Evolutionary conservation across 2,797 vertebrate species (phyloP).

Genomic region (Trematomus bernacchii): DNA sequence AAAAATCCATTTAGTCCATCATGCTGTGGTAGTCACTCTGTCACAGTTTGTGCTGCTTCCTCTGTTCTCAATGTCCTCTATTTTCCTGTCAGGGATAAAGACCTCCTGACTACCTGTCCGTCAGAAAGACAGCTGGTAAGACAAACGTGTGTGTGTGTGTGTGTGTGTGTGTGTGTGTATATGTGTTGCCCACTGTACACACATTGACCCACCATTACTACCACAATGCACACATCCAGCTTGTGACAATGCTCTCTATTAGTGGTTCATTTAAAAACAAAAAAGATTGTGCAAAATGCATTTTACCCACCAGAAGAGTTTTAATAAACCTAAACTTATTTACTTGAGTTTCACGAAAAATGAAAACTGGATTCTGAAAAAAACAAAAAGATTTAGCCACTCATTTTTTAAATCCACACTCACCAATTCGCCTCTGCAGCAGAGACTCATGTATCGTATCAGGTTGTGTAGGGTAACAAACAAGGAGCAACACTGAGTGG

Average conservation of each 20-base stretch:
- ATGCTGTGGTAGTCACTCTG: conserved; percentile 25
- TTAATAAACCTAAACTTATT: neutral
- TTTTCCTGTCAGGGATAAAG: conserved; percentile 30
- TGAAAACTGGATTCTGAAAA: neutral
- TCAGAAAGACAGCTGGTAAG: conserved; percentile 20
- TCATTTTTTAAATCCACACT: conserved; percentile 15
- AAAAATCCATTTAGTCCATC: conserved; percentile 41
- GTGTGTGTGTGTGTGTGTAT: no score
- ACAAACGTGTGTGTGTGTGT: neutral
- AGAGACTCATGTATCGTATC: conserved; percentile 3
- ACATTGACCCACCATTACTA: neutral
- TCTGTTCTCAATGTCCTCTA: neutral
- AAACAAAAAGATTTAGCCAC: neutral
- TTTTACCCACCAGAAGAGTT: neutral
- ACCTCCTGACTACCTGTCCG: conserved; percentile 23
- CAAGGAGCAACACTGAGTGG: conserved; percentile 20
- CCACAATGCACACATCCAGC: neutral
- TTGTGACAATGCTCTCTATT: neutral
- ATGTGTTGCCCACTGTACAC: neutral
- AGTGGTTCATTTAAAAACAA: neutral
- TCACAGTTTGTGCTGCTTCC: conserved; percentile 29
- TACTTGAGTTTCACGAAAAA: neutral
- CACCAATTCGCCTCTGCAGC: conserved; percentile 36
- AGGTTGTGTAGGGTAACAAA: conserved; percentile 8
- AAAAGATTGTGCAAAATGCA: neutral